These are phyloP conservation scores for Zaprionus obscuricornis DNA, from an alignment of 2,888 invertebrate genomes.

Conservation along the genomic window DNA sequence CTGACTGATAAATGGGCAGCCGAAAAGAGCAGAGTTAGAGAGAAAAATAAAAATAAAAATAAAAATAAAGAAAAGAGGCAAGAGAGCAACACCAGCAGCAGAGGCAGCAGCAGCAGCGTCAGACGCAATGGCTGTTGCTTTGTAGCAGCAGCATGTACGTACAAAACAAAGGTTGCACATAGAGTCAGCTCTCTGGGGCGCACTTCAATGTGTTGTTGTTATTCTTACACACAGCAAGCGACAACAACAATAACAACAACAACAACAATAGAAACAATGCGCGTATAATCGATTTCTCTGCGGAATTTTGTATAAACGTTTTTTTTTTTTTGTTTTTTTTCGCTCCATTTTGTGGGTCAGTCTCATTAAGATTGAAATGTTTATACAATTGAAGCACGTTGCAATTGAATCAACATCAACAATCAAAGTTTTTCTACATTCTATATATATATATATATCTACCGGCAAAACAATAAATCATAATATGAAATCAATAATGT, in stretches of 20 bases:
- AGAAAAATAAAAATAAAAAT: constrained; percentile 13
- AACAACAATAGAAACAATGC: too few relatives aligned
- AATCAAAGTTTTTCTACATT: too few relatives aligned
- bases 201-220: constrained; percentile 46
- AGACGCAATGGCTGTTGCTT: neutral
- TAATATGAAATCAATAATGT: too few relatives aligned
- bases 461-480: too few relatives aligned
- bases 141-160: too few relatives aligned
- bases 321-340: neutral
- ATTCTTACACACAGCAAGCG: constrained; percentile 19
- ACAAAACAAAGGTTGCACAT: too few relatives aligned
- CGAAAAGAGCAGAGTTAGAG: constrained; percentile 30
- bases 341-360: constrained; percentile 6
- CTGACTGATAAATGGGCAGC: constrained; percentile 66
- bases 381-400: constrained; percentile 9
- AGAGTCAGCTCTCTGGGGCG: constrained; percentile 34
- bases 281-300: constrained; percentile 41
- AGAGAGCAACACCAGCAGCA: neutral
- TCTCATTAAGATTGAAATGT: constrained; percentile 20
- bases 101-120: too few relatives aligned
- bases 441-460: neutral
- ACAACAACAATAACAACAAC: too few relatives aligned
- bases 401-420: too few relatives aligned
- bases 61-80: constrained; percentile 10
- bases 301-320: constrained; percentile 11